phyloP scores from a whole-genome alignment of 2,888 invertebrate genomes.

The Bibio marci region DNA sequence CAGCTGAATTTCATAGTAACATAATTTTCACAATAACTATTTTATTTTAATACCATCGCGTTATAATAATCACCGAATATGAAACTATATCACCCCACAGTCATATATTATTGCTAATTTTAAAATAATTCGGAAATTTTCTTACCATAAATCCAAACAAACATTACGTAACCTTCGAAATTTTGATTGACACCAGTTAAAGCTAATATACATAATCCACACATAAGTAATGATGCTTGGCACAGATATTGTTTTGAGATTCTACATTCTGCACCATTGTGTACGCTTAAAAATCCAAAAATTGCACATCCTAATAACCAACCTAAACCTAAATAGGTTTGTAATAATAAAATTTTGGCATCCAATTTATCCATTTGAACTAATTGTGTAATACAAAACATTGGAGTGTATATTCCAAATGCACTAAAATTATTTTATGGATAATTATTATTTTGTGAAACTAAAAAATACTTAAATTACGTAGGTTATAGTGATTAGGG shows the following conservation, averaged over 20 bases:
- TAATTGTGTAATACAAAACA: constrained; percentile 66
- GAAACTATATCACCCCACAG: too few relatives aligned
- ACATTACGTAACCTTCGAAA: constrained; percentile 60
- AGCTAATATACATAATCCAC: constrained; percentile 58
- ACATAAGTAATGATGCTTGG: constrained; percentile 62
- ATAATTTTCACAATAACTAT: too few relatives aligned
- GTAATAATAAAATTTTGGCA: constrained; percentile 44
- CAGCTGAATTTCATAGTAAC: too few relatives aligned
- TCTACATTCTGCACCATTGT: constrained; percentile 67
- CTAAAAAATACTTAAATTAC: background rate
- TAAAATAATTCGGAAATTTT: too few relatives aligned
- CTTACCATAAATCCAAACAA: constrained; percentile 63
- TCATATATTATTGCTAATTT: too few relatives aligned
- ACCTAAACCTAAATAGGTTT: constrained; percentile 62
- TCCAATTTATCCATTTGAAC: constrained; percentile 58
- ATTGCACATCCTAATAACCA: constrained; percentile 69
- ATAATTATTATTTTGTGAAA: background rate
- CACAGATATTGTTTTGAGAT: constrained; percentile 74
- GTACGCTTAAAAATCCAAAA: constrained; percentile 67
- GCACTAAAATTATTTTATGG: constrained; percentile 29
- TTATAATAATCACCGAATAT: too few relatives aligned
- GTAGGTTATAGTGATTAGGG: too few relatives aligned
- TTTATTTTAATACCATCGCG: too few relatives aligned
- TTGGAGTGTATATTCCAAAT: constrained; percentile 72
- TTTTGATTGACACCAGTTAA: constrained; percentile 61